These are phyloP conservation scores for Tinea trinotella DNA, from an alignment of 2,888 invertebrate species.

Conservation along the genomic window DNA sequence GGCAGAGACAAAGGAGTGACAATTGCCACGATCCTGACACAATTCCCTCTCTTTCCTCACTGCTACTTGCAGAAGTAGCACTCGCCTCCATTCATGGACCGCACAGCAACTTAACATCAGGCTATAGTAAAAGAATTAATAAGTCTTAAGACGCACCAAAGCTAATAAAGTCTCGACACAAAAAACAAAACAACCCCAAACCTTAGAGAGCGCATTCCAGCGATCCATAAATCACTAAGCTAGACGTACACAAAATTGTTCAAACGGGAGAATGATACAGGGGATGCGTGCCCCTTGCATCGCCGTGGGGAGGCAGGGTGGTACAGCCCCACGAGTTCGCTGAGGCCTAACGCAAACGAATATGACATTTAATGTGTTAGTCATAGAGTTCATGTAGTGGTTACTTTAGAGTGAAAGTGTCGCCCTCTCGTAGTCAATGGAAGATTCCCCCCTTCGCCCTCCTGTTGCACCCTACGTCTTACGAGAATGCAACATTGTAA, in stretches of 20 bases:
- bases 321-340: background rate
- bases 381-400: background rate
- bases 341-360: background rate
- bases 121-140: no score
- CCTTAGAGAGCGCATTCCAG: background rate
- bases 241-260: slow-evolving; percentile 8
- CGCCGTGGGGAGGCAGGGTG: background rate
- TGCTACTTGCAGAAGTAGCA: no score
- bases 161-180: background rate
- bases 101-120: no score
- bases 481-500: slow-evolving; percentile 13
- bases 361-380: background rate
- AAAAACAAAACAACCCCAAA: background rate
- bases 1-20: no score
- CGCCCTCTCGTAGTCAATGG: slow-evolving; percentile 71
- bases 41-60: no score
- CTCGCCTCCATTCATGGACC: no score
- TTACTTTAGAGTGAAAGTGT: slow-evolving; percentile 57
- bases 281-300: slow-evolving; percentile 8
- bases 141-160: no score
- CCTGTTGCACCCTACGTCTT: slow-evolving; percentile 31
- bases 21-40: no score
- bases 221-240: slow-evolving; percentile 3
- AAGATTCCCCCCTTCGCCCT: slow-evolving; percentile 67
- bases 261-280: background rate